phyloP scores from a whole-genome alignment of 2,113 vertebrate species.

The Caretta caretta region DNA sequence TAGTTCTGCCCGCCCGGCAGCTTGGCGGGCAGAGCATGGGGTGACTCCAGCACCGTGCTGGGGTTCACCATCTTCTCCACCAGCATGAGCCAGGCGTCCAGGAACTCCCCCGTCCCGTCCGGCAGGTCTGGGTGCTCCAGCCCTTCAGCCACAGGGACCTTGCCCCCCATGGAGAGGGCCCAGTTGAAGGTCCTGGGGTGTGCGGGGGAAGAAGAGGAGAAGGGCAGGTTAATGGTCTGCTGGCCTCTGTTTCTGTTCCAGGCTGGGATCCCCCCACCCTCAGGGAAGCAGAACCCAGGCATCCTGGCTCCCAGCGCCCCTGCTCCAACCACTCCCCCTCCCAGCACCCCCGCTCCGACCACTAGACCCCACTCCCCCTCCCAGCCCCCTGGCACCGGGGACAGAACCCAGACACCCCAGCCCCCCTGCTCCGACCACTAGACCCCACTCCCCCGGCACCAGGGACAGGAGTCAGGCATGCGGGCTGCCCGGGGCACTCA shows the following conservation, averaged over 20 bases:
- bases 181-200: conserved; percentile 91
- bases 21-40: conserved; percentile 92
- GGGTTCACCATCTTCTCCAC: conserved; percentile 98
- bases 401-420: background rate
- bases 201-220: background rate
- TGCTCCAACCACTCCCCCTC: background rate
- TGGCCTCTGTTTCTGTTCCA: background rate
- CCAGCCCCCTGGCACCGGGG: background rate
- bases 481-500: conserved; percentile 72
- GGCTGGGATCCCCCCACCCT: background rate
- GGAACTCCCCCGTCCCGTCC: conserved; percentile 93
- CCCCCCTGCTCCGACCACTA: too few species aligned
- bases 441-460: too few species aligned
- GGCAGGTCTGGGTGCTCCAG: conserved; percentile 91
- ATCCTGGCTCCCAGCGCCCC: background rate
- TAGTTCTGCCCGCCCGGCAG: conserved; percentile 88
- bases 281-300: too few species aligned
- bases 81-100: conserved; percentile 96
- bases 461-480: too few species aligned
- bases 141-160: conserved; percentile 91
- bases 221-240: background rate
- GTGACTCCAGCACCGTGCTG: conserved; percentile 94
- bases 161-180: conserved; percentile 95
- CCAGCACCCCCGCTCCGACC: background rate
- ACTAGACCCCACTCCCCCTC: background rate